Percentiles rank a stretch among this genome's conserved stretches.
Conservation (phyloP, 2,113 vertebrate genomes). For the Lampris megalopsis region DNA sequence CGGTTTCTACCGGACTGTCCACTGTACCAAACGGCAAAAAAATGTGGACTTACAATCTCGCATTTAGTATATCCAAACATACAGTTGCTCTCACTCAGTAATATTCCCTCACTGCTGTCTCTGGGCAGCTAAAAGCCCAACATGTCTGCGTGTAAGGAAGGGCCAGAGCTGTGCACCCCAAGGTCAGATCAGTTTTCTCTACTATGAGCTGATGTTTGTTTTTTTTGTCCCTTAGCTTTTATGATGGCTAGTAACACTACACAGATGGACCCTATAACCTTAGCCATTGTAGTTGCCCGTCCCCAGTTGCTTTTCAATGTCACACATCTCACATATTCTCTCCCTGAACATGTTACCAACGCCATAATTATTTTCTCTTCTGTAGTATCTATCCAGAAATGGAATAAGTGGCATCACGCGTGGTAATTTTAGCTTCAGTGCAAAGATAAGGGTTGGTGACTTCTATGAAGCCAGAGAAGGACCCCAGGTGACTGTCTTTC, state of each 20-base stretch:
- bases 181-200: slow-evolving; percentile 75
- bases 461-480: slow-evolving; percentile 99
- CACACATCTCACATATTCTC: slow-evolving; percentile 70
- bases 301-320: slow-evolving; percentile 79
- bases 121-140: slow-evolving; percentile 66
- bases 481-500: slow-evolving; percentile 94
- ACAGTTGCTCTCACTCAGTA: slow-evolving; percentile 41
- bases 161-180: slow-evolving; percentile 78
- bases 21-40: slow-evolving; percentile 40
- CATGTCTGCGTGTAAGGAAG: slow-evolving; percentile 64
- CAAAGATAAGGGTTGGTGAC: slow-evolving; percentile 99
- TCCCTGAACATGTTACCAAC: slow-evolving; percentile 77
- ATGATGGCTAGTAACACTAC: slow-evolving; percentile 71
- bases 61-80: slow-evolving; percentile 25
- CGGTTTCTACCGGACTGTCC: slow-evolving; percentile 32
- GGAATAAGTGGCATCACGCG: slow-evolving; percentile 99
- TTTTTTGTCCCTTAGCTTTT: slow-evolving; percentile 67
- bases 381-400: slow-evolving; percentile 99
- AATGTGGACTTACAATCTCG: too few relatives aligned
- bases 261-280: slow-evolving; percentile 65
- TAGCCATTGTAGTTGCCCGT: slow-evolving; percentile 61
- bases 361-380: slow-evolving; percentile 89
- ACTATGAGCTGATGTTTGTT: slow-evolving; percentile 70
- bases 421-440: slow-evolving; percentile 99
- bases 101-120: slow-evolving; percentile 55